A percentile compares a stretch with the other conserved stretches of the same genome.
Conservation (phyloP, 2,888 invertebrate species). For the Caenorhabditis afra region DNA sequence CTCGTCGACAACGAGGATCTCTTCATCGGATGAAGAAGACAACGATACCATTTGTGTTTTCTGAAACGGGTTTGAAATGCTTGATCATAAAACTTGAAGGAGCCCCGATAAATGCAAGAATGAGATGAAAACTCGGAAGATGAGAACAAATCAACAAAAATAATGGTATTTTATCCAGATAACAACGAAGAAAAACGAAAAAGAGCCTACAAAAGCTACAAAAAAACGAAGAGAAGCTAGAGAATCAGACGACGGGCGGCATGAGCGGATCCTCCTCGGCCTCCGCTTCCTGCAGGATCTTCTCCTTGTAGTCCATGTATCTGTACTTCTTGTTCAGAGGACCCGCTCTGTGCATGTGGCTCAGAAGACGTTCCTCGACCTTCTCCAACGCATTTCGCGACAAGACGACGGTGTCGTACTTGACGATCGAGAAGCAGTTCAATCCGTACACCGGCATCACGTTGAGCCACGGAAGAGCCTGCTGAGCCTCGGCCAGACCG, state of each 20-base stretch:
- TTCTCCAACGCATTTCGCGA: slow-evolving; percentile 86
- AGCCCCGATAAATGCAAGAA: too few species aligned
- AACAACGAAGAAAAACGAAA: slow-evolving; percentile 34
- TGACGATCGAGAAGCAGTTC: slow-evolving; percentile 96
- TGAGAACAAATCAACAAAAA: background rate
- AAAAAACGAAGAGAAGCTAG: slow-evolving; percentile 26
- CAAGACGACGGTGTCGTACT: slow-evolving; percentile 91
- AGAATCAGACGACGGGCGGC: slow-evolving; percentile 75
- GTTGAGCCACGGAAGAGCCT: slow-evolving; percentile 89
- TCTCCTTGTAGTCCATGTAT: slow-evolving; percentile 78
- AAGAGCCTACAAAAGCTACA: slow-evolving; percentile 29
- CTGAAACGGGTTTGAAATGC: background rate
- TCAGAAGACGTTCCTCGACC: slow-evolving; percentile 85
- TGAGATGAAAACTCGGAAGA: too few species aligned
- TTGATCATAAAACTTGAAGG: too few species aligned
- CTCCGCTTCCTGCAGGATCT: slow-evolving; percentile 75
- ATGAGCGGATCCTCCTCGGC: slow-evolving; percentile 74
- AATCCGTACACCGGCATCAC: slow-evolving; percentile 95
- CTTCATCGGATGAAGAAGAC: slow-evolving; percentile 7
- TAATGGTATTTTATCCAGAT: slow-evolving; percentile 1
- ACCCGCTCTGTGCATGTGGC: slow-evolving; percentile 71
- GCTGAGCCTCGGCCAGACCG: slow-evolving; percentile 90
- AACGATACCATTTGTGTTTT: background rate
- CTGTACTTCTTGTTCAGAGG: slow-evolving; percentile 72
- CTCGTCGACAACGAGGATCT: slow-evolving; percentile 17